These are phyloP conservation scores for Drosophila truncata DNA, from an alignment of 1,140 invertebrate species.

Conservation along the genomic window DNA sequence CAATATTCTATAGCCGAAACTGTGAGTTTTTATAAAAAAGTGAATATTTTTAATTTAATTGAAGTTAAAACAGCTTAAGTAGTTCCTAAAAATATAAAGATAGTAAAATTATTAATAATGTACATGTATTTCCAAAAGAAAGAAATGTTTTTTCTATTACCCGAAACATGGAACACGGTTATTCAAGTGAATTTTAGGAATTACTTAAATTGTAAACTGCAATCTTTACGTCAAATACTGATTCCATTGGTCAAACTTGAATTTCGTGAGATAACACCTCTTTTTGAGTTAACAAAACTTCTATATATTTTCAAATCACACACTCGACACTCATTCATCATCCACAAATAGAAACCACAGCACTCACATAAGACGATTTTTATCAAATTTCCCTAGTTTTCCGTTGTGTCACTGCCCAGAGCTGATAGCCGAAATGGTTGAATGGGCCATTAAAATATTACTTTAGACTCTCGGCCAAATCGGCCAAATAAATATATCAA, in stretches of 20 bases:
- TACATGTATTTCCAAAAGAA: no score
- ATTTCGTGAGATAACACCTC: not conserved
- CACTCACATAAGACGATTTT: constrained; percentile 6
- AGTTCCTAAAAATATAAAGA: not conserved
- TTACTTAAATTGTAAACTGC: not conserved
- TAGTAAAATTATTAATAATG: no score
- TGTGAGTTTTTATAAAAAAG: not conserved
- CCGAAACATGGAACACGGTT: no score
- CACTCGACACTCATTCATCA: constrained; percentile 32
- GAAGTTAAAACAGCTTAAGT: not conserved
- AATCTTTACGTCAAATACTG: not conserved
- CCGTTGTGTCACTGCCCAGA: constrained; percentile 16
- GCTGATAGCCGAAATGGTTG: constrained; percentile 41
- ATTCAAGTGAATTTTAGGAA: not conserved
- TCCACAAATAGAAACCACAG: constrained; percentile 39
- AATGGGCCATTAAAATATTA: constrained; percentile 51
- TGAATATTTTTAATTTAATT: not conserved
- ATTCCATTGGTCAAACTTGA: not conserved
- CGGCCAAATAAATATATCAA: constrained; percentile 37
- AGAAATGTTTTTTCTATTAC: no score
- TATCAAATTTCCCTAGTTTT: constrained; percentile 18
- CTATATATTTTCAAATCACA: not conserved
- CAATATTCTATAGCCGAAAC: not conserved
- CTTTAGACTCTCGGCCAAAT: constrained; percentile 34
- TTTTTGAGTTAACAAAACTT: not conserved